phyloP scores from a whole-genome alignment of 2,797 vertebrate genomes.

The Takifugu rubripes region DNA sequence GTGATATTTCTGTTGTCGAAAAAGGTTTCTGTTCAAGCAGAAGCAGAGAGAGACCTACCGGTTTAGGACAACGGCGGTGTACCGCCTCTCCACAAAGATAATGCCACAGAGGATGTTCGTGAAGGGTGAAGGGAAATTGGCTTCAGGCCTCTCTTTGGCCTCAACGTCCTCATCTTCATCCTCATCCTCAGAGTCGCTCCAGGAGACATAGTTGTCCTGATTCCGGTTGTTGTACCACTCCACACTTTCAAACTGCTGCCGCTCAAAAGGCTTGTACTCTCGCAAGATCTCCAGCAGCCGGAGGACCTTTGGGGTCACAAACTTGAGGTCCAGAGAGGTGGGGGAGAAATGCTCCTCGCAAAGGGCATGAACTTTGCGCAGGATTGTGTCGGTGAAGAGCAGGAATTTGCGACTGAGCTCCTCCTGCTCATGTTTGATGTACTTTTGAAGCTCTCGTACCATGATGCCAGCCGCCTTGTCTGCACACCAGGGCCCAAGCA shows the following conservation, averaged over 20 bases:
- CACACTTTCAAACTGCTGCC: slow-evolving; percentile 98
- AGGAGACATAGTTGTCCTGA: slow-evolving; percentile 97
- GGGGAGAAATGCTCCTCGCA: slow-evolving; percentile 98
- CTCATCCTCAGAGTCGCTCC: slow-evolving; percentile 98
- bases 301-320: slow-evolving; percentile 95
- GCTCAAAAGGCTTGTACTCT: slow-evolving; percentile 95
- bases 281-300: slow-evolving; percentile 94
- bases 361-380: slow-evolving; percentile 94
- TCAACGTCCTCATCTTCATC: slow-evolving; percentile 97
- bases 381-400: slow-evolving; percentile 93
- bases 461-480: slow-evolving; percentile 98
- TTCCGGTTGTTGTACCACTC: slow-evolving; percentile 99
- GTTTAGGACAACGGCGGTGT: slow-evolving; percentile 96
- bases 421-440: slow-evolving; percentile 95
- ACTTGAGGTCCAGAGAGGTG: slow-evolving; percentile 91
- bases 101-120: slow-evolving; percentile 99
- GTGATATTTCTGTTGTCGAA: too few species aligned
- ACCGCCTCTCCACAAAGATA: slow-evolving; percentile 97
- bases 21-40: background rate
- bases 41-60: slow-evolving; percentile 70
- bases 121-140: slow-evolving; percentile 97
- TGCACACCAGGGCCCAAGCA: slow-evolving; percentile 96
- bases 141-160: slow-evolving; percentile 91
- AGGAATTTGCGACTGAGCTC: slow-evolving; percentile 93
- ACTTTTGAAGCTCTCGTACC: slow-evolving; percentile 97